phyloP scores from a whole-genome alignment of 2,113 vertebrate species.

The Macaca nemestrina region DNA sequence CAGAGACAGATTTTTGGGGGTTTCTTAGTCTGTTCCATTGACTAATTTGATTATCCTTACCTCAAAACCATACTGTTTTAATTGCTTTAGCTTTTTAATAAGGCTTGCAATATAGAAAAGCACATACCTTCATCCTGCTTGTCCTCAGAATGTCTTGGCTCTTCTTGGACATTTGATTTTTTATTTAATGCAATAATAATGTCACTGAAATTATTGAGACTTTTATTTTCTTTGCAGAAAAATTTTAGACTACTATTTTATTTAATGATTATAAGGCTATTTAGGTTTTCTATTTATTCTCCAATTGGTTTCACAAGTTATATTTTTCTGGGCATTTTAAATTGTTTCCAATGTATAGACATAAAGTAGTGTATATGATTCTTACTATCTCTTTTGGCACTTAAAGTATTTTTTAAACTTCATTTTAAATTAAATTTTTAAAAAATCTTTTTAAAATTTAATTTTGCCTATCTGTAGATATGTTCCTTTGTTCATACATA shows the following conservation, averaged over 20 bases:
- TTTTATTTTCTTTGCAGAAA: background rate
- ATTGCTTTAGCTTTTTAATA: background rate
- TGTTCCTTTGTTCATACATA: background rate
- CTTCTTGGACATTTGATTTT: background rate
- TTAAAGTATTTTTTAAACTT: background rate
- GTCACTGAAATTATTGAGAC: background rate
- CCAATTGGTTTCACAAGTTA: background rate
- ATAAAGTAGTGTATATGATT: background rate
- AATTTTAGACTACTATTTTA: background rate
- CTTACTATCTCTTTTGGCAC: background rate
- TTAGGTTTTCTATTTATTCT: background rate
- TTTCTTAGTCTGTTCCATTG: background rate
- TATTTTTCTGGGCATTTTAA: background rate
- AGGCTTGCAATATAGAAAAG: background rate
- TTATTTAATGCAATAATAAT: background rate
- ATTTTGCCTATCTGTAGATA: background rate
- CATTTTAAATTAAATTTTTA: background rate
- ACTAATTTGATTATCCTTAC: background rate
- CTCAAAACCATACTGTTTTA: background rate
- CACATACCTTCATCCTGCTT: background rate
- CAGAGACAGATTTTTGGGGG: background rate
- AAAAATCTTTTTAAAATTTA: background rate
- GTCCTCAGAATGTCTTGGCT: background rate
- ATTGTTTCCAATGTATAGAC: background rate
- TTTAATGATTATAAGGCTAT: background rate